A percentile compares a stretch with the other conserved stretches of the same genome.
Conservation (phyloP, 2,888 invertebrate genomes). For the Cerastis rubricosa region DNA sequence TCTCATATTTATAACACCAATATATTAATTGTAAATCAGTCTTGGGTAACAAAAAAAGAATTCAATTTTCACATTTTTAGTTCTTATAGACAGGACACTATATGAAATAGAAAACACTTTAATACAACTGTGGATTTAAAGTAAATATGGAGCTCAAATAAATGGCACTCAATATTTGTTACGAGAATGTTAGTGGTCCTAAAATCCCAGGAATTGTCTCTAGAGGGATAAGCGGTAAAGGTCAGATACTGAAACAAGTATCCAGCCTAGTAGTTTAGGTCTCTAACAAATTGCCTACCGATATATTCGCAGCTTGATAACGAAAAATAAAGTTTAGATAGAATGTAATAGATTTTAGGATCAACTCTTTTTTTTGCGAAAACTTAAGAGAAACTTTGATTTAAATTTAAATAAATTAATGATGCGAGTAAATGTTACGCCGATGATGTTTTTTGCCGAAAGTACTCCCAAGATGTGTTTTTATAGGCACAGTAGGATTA, state of each 20-base stretch:
- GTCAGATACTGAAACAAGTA: conserved; percentile 26
- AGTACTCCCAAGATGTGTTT: neutral
- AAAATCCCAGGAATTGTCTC: conserved; percentile 28
- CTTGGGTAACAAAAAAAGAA: neutral
- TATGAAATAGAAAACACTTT: conserved; percentile 8
- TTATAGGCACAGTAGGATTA: neutral
- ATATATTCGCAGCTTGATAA: conserved; percentile 44
- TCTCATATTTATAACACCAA: conserved; percentile 18
- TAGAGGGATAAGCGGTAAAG: conserved; percentile 38
- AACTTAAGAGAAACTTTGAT: neutral
- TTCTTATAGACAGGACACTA: neutral
- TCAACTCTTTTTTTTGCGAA: conserved; percentile 11
- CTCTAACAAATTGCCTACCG: conserved; percentile 38
- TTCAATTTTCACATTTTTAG: neutral
- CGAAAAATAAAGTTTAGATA: conserved; percentile 21
- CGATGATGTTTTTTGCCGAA: neutral
- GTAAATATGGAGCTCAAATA: conserved; percentile 30
- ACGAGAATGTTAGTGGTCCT: conserved; percentile 19
- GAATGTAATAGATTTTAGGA: conserved; percentile 18
- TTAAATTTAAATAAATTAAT: conserved; percentile 6
- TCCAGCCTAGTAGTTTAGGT: conserved; percentile 27
- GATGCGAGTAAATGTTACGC: neutral
- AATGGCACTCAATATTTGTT: conserved; percentile 30
- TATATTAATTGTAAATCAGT: conserved; percentile 19
- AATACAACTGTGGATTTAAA: neutral